Evolutionary conservation across 1,140 invertebrate genomes (phyloP).

Genomic region (Brachionus rotundiformis): DNA sequence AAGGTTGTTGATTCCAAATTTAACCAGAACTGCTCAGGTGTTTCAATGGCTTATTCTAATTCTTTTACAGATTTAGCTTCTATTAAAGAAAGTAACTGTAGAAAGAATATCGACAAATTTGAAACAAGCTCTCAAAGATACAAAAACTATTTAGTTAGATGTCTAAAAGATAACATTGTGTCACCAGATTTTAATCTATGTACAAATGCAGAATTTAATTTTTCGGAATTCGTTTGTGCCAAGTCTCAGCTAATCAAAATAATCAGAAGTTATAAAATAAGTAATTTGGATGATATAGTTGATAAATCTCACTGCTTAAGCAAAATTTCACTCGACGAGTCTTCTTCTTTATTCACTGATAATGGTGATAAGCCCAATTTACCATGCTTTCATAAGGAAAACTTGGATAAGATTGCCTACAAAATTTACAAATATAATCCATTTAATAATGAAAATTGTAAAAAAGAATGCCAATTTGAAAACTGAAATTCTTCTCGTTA

Average conservation of each 20-base stretch:
- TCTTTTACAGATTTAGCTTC: neutral
- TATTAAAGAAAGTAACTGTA: neutral
- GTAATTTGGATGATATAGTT: neutral
- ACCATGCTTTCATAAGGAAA: slow-evolving; percentile 30
- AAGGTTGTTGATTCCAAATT: neutral
- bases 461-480: neutral
- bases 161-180: slow-evolving; percentile 19
- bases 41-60: neutral
- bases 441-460: neutral
- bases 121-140: slow-evolving; percentile 25
- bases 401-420: neutral
- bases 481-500: neutral
- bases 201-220: neutral
- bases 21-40: neutral
- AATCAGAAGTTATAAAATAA: slow-evolving; percentile 14
- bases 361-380: slow-evolving; percentile 22
- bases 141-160: slow-evolving; percentile 33
- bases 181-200: neutral
- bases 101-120: neutral
- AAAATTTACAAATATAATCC: slow-evolving; percentile 25
- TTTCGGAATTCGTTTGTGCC: neutral
- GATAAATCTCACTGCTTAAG: neutral
- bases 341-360: neutral
- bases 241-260: neutral
- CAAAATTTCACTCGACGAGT: neutral